Evolutionary conservation across 37 sponge, comb jelly and placozoan genomes (phyloP), one percentile per base, ranked within the genome.

Genomic region (Dysidea cf. avara): DNA sequence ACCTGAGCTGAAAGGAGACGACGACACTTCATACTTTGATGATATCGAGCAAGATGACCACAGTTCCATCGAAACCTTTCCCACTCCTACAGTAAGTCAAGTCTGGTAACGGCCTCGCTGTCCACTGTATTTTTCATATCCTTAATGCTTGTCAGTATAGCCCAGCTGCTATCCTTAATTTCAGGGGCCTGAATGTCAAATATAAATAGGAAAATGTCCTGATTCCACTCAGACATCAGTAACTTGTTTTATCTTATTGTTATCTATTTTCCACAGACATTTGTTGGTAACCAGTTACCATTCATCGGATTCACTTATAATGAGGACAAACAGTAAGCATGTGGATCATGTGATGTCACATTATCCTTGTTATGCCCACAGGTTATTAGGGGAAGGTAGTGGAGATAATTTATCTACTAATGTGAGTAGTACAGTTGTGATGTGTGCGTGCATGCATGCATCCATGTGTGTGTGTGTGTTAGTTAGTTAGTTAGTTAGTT

Each of bases 261-360:
- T 73, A n/a, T 28, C 14, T 66, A 5, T 24, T 7, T 20, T 31
- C 26, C 20, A 30, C 39, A 95, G 96, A 82, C 83, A 20, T 97
- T 94, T 75, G 82, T 82, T 40, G 98, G 98, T 1, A 97, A 94
- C 62, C 91, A 97, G 40, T 84, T 97, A 13, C 98, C 98, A 9
- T 97, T 97, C 71, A 85, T 94, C 39, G 97, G 97, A 14, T 97
- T 94, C 77, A 97, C 94, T 7, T 97, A 81, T 79, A 83, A 64
- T 83, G 75, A 36, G 52, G 56, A 26, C 56, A 74, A 73, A 79
- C 34, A 16, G 57, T 71, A 7, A 63, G 29, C 37, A 26, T 37
- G 43, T n/a, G 28, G 68, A 13, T 39, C 49, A 17, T 38, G 49
- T 36, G 37, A 18, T 67, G 14, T 40, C 33, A 62, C 36, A 29